Evolutionary conservation across 2,113 vertebrate genomes (phyloP).

Genomic region (Sebastes schlegelii): DNA sequence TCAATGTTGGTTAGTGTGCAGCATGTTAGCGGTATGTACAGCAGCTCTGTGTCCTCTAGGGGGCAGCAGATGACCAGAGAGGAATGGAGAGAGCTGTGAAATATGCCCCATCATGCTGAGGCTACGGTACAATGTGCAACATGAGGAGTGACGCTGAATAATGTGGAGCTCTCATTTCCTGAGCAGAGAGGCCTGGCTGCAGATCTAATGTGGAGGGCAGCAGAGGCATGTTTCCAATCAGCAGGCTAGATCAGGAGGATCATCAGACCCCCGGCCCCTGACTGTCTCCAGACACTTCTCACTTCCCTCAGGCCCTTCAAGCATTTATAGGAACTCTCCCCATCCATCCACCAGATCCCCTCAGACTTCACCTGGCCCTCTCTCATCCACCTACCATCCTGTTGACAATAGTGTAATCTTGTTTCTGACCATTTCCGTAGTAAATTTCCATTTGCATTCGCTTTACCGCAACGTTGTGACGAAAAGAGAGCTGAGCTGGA

Average conservation of each 20-base stretch:
- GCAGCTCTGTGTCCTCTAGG: not conserved
- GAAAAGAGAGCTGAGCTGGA: too few relatives aligned
- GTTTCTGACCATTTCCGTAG: not conserved
- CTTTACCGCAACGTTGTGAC: too few relatives aligned
- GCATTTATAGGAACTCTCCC: not conserved
- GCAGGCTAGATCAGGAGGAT: not conserved
- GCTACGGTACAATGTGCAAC: not conserved
- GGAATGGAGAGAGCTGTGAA: not conserved
- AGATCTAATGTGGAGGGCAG: not conserved
- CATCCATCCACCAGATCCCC: not conserved
- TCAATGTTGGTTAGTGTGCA: not conserved
- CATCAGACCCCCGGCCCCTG: not conserved
- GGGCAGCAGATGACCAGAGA: not conserved
- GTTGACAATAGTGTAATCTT: not conserved
- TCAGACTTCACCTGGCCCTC: not conserved
- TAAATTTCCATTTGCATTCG: not conserved
- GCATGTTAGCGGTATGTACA: not conserved
- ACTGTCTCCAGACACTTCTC: not conserved
- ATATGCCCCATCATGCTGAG: too few relatives aligned
- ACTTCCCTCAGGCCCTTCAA: not conserved
- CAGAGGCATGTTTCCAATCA: constrained; percentile 8
- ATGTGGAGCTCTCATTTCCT: not conserved
- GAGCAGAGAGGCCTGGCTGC: constrained; percentile 5
- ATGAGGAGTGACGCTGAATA: not conserved
- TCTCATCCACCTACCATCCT: not conserved